phyloP scores from a whole-genome alignment of 2,113 vertebrate species.

The Nymphicus hollandicus region DNA sequence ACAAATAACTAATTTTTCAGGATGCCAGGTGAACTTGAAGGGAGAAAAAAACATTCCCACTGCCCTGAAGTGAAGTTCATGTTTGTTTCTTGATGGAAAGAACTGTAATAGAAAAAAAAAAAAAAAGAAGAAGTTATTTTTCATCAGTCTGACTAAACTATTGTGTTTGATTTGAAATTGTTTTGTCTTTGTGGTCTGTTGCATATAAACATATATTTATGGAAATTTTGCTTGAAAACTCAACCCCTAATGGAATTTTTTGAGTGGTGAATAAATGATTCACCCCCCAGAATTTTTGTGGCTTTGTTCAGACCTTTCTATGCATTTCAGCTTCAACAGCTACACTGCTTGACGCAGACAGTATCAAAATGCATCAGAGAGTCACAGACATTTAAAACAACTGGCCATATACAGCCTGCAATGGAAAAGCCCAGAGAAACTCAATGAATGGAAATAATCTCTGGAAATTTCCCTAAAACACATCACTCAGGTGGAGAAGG shows the following conservation, averaged over 20 bases:
- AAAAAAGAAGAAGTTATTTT: background rate
- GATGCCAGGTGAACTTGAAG: conserved; percentile 37
- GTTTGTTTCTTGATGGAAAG: conserved; percentile 24
- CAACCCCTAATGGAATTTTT: background rate
- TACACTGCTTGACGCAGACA: background rate
- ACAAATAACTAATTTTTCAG: conserved; percentile 63
- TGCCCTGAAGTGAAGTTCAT: conserved; percentile 51
- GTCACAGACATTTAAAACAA: background rate
- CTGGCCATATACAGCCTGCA: background rate
- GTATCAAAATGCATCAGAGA: background rate
- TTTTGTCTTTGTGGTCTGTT: conserved; percentile 34
- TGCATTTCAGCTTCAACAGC: background rate
- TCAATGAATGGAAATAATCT: background rate
- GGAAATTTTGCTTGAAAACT: conserved; percentile 12
- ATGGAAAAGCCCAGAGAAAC: background rate
- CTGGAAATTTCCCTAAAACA: background rate
- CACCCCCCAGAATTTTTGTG: background rate
- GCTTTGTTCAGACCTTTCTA: background rate
- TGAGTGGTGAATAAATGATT: conserved; percentile 30
- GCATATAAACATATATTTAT: conserved; percentile 9
- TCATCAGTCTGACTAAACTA: background rate
- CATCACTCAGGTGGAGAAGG: background rate
- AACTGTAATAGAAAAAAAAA: background rate
- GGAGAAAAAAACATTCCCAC: background rate
- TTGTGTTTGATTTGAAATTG: conserved; percentile 5